phyloP scores from a whole-genome alignment of 2,797 vertebrate species.

The Rhodeus uyekii region DNA sequence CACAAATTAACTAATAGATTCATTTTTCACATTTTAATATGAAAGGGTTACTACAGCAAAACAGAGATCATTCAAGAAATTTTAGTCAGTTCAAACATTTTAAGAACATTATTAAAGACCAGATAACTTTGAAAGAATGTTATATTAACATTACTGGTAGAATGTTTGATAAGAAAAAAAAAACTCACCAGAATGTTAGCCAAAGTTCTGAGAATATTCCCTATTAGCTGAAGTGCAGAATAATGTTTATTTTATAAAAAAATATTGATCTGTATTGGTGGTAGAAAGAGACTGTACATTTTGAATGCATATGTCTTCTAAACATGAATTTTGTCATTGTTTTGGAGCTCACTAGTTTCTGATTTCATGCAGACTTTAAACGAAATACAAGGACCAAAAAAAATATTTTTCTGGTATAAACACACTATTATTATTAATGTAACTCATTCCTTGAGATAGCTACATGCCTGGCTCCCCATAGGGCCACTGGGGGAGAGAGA shows the following conservation, averaged over 20 bases:
- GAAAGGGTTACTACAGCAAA: background rate
- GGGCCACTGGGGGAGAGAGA: background rate
- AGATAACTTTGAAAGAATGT: background rate
- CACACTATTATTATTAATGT: constrained; percentile 38
- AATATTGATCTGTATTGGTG: background rate
- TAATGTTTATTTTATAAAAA: background rate
- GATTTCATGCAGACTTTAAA: background rate
- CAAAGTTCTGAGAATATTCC: background rate
- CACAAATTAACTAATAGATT: background rate
- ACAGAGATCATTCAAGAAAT: no score
- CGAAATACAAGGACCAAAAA: constrained; percentile 14
- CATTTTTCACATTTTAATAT: background rate
- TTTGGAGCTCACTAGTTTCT: background rate
- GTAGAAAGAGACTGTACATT: background rate
- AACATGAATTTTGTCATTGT: background rate
- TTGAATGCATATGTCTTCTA: background rate
- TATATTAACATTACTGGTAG: background rate
- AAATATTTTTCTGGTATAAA: constrained; percentile 27
- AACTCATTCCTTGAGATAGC: constrained; percentile 37
- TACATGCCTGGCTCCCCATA: constrained; percentile 26
- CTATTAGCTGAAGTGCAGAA: background rate
- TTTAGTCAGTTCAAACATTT: no score
- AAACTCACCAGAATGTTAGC: background rate
- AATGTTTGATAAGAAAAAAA: background rate
- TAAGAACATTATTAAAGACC: background rate